Percentiles rank a stretch among this genome's conserved stretches.
Conservation (phyloP, 2,888 invertebrate species). For the Schizotus pectinicornis region DNA sequence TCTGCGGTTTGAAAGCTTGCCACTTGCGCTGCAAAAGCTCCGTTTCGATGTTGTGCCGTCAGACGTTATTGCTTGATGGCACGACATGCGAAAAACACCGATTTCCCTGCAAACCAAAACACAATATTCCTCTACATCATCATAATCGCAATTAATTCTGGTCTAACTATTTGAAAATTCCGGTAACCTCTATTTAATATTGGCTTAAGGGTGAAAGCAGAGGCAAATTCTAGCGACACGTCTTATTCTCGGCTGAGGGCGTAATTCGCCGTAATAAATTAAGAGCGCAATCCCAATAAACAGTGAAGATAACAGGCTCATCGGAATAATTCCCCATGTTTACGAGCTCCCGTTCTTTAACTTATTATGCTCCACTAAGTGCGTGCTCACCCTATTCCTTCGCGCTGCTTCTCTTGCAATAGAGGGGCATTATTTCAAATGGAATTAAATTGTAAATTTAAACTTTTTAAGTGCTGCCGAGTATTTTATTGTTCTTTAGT, state of each 20-base stretch:
- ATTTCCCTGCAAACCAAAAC: too few relatives aligned
- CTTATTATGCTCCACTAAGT: conserved; percentile 36
- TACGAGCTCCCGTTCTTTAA: conserved; percentile 37
- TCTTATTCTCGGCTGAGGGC: conserved; percentile 1
- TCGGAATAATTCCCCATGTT: conserved; percentile 47
- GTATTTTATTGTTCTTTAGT: conserved; percentile 42
- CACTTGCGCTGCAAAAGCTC: conserved; percentile 35
- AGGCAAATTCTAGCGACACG: neutral
- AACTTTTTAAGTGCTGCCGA: conserved; percentile 49
- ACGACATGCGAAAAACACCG: conserved; percentile 14
- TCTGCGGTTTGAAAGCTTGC: conserved; percentile 47
- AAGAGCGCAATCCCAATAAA: conserved; percentile 46
- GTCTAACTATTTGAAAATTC: too few relatives aligned
- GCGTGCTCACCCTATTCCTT: conserved; percentile 24
- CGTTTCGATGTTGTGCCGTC: conserved; percentile 23
- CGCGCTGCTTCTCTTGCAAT: conserved; percentile 9
- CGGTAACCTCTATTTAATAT: too few relatives aligned
- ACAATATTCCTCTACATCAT: too few relatives aligned
- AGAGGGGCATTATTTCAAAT: conserved; percentile 46
- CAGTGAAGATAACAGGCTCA: conserved; percentile 46
- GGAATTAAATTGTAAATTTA: conserved; percentile 52
- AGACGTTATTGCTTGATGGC: conserved; percentile 27
- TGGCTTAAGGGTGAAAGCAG: too few relatives aligned
- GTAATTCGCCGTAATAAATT: conserved; percentile 40
- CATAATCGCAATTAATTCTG: too few relatives aligned